A percentile compares a stretch with the other conserved stretches of the same genome.
These are phyloP conservation scores for Limnephilus auricula DNA, from an alignment of 2,888 invertebrate genomes.

Conservation along the genomic window DNA sequence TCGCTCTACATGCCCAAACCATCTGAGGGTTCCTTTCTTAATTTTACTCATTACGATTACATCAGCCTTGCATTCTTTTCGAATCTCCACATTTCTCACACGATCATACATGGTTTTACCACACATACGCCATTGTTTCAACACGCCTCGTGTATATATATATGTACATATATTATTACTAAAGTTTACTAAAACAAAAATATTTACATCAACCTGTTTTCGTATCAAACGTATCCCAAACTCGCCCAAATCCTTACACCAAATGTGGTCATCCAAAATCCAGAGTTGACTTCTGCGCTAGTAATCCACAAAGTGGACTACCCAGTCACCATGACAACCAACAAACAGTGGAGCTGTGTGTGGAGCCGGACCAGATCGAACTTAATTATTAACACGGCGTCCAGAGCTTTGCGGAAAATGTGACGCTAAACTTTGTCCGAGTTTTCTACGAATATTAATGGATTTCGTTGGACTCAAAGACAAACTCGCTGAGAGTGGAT, in stretches of 20 bases:
- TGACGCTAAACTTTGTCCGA: background rate
- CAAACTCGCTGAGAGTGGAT: no score
- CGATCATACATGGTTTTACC: no score
- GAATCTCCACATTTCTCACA: no score
- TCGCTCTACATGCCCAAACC: no score
- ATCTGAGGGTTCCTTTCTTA: no score
- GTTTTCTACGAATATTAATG: background rate
- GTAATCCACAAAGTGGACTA: background rate
- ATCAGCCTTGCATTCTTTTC: no score
- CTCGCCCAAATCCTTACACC: background rate
- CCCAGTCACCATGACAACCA: background rate
- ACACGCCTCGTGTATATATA: no score
- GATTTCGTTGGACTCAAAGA: background rate
- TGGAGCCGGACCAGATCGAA: background rate
- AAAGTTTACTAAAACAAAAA: background rate
- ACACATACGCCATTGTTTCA: no score
- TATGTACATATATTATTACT: no score
- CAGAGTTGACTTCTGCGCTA: background rate
- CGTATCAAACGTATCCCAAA: background rate
- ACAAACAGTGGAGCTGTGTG: background rate
- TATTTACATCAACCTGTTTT: background rate
- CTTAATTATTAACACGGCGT: background rate
- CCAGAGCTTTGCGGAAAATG: background rate
- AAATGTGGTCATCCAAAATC: background rate
- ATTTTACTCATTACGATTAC: no score